phyloP scores from a whole-genome alignment of 2,113 vertebrate genomes.

The Macroglossus sobrinus region DNA sequence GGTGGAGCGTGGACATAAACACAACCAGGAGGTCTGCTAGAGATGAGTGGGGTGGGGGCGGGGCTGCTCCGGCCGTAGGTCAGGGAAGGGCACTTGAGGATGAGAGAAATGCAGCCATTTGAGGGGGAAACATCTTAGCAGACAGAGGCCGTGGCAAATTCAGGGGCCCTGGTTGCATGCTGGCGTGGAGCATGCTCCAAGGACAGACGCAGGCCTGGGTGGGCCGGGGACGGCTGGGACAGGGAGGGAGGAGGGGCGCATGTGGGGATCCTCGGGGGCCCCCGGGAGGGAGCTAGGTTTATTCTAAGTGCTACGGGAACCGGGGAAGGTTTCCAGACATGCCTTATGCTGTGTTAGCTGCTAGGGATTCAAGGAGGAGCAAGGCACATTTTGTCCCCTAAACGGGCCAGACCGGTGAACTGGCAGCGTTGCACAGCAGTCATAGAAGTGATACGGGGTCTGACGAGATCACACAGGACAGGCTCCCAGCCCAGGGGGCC shows the following conservation, averaged over 20 bases:
- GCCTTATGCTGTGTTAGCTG: background rate
- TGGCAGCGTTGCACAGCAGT: accelerated
- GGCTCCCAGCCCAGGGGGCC: background rate
- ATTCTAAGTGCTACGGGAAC: background rate
- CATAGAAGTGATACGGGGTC: background rate
- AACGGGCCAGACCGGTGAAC: background rate
- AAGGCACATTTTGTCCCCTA: background rate
- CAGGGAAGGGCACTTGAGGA: background rate
- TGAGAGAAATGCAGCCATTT: background rate
- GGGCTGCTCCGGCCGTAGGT: background rate
- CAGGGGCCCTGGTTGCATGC: background rate
- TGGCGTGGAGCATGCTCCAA: background rate
- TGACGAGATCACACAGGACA: background rate
- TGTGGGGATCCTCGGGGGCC: background rate
- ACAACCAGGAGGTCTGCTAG: accelerated
- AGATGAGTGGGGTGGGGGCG: accelerated
- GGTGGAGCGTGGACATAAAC: accelerated
- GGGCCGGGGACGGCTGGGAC: background rate
- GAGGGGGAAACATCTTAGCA: background rate
- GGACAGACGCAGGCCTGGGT: background rate
- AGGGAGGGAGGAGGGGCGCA: background rate
- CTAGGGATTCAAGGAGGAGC: background rate
- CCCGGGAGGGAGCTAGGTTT: background rate
- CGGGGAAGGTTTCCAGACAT: background rate
- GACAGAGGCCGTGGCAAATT: no score